These are phyloP conservation scores for Athene cunicularia DNA, from an alignment of 2,113 vertebrate genomes.

Conservation along the genomic window DNA sequence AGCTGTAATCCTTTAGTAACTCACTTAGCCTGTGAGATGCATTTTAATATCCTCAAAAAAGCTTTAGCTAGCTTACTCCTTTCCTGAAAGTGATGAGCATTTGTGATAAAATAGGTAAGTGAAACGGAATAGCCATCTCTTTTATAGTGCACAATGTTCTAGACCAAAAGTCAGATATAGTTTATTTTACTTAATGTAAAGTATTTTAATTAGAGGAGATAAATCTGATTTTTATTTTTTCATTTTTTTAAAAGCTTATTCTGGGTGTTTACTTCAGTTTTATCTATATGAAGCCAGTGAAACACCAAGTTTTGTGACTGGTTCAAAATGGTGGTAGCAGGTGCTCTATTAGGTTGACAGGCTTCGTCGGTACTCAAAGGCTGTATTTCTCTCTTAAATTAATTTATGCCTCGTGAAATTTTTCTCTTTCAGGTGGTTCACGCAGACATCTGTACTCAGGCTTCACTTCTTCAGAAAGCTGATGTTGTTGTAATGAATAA, in stretches of 20 bases:
- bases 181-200: background rate
- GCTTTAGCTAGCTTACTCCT: background rate
- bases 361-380: background rate
- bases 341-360: background rate
- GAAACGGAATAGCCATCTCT: background rate
- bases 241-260: background rate
- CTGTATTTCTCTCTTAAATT: background rate
- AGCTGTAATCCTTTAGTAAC: background rate
- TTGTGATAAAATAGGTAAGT: background rate
- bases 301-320: background rate
- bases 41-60: background rate
- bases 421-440: slow-evolving; percentile 83
- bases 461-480: slow-evolving; percentile 82
- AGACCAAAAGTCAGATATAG: background rate
- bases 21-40: background rate
- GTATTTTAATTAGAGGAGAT: background rate
- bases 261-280: background rate
- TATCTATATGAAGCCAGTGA: background rate
- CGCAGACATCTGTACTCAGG: slow-evolving; percentile 85
- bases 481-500: slow-evolving; percentile 95
- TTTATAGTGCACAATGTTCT: background rate
- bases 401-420: slow-evolving; percentile 36
- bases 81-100: background rate
- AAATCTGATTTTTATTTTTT: background rate
- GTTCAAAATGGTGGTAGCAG: background rate